Evolutionary conservation across 1,140 invertebrate genomes (phyloP).

Genomic region (Berghia stephanieae): DNA sequence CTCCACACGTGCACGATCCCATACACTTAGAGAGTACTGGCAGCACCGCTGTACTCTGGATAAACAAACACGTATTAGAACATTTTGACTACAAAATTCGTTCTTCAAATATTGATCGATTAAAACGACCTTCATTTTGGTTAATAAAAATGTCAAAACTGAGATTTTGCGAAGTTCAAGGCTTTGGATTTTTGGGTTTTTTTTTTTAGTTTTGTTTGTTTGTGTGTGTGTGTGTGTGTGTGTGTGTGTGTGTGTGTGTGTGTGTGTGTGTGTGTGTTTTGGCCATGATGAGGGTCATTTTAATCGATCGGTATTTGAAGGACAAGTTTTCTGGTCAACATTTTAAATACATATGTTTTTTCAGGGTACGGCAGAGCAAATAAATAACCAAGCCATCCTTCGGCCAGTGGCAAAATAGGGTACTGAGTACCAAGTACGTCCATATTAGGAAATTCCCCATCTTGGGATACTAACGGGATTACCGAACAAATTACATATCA

Average conservation of each 20-base stretch:
- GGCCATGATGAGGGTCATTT: neutral
- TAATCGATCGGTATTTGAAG: too few species aligned
- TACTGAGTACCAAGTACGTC: neutral
- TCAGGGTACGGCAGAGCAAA: neutral
- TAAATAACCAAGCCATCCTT: neutral
- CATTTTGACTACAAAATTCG: too few species aligned
- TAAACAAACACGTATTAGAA: too few species aligned
- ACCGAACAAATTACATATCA: too few species aligned
- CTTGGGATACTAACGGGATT: too few species aligned
- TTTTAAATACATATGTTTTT: too few species aligned
- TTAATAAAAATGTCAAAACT: neutral
- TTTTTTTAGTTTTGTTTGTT: neutral
- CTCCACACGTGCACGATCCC: too few species aligned
- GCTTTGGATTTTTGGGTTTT: neutral
- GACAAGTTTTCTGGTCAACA: too few species aligned
- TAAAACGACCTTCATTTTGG: too few species aligned
- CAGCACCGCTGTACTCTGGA: too few species aligned
- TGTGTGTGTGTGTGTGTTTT: slow-evolving; percentile 12
- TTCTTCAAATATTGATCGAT: too few species aligned
- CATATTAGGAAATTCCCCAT: neutral
- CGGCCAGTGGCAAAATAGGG: neutral
- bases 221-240: neutral
- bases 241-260: slow-evolving; percentile 18
- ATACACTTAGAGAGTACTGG: too few species aligned
- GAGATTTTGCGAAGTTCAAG: neutral